A percentile compares a stretch with the other conserved stretches of the same genome.
phyloP scores from a whole-genome alignment of 2,797 vertebrate genomes.

The Spinus pinus region DNA sequence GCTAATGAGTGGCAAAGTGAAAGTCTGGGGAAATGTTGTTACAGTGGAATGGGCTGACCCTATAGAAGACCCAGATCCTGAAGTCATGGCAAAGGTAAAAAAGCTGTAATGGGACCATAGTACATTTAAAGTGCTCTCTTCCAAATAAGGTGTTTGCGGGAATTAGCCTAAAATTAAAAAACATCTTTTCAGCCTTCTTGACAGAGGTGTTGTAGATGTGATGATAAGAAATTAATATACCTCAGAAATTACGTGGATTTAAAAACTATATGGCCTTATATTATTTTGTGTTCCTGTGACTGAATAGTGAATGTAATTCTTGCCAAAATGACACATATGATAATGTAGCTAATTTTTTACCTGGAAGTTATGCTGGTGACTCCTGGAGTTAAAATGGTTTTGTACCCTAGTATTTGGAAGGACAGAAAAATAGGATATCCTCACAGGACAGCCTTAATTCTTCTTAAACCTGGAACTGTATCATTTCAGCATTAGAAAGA shows the following conservation, averaged over 20 bases:
- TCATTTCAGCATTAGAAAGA: background rate
- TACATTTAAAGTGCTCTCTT: background rate
- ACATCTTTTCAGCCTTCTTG: background rate
- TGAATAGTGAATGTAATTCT: background rate
- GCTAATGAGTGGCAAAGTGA: slow-evolving; percentile 97
- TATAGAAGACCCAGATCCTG: slow-evolving; percentile 96
- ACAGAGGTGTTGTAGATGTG: background rate
- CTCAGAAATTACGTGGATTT: background rate
- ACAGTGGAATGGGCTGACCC: slow-evolving; percentile 99
- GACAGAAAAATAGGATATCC: background rate
- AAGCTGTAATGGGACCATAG: background rate
- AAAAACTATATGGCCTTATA: background rate
- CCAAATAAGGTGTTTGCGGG: background rate
- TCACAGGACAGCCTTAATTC: background rate
- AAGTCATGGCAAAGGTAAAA: slow-evolving; percentile 96
- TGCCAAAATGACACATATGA: background rate
- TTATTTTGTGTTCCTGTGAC: background rate
- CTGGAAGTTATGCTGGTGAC: background rate
- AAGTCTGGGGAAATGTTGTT: slow-evolving; percentile 96
- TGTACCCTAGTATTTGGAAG: background rate
- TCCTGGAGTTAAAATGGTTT: background rate
- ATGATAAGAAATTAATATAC: background rate
- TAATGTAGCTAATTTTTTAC: background rate
- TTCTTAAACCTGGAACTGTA: background rate
- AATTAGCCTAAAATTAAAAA: background rate